Base-by-base conservation (phyloP, 2,797 vertebrate genomes). In the Allobates femoralis region DNA sequence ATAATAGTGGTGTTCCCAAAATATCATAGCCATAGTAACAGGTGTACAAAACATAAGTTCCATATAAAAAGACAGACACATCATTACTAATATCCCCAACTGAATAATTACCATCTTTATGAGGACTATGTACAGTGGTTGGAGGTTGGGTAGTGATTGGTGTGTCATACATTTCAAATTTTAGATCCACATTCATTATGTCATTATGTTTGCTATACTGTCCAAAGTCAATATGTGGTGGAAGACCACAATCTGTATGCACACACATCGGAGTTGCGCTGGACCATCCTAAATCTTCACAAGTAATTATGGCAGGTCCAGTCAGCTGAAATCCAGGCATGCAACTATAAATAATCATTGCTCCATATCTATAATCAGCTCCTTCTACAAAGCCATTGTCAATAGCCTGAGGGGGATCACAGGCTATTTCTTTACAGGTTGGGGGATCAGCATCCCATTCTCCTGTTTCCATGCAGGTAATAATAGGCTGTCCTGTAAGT, bases 211-310 rank as follows among this genome's bases (percentile, higher is more conserved):
- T 94, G 15, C 92, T 3, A 0, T 96, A 99, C 15, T 97, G 96
- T 30, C 98, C 98, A 58, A 99, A 99, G 90, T 99, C 98, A 81
- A 99, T 97, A 91, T 99, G 98, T 37, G 98, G 98, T 87, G 98
- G 98, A 53, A 99, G 94, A 51, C 98, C 98, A 19, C 98, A 99
- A 89, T 99, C 98, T 3, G 95, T 95, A 0, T 94, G 96, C 23
- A 96, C 92, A 32, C 98, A 99, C 0, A 93, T 0, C 1, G 98
- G 98, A 28, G 94, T 92, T 34, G 95, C 89, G 88, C 97, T 96
- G 1, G 97, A 98, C 98, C 98, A 99, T 7, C 96, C 97, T 0
- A 91, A 89, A 90, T 99, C 98, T 91, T 97, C 96, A 83, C 98
- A 99, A 74, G 96, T 97, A 88, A 98, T 94, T 91, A 99, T 97